Evolutionary conservation across 1,140 invertebrate genomes (phyloP).

Genomic region (Trichogramma pretiosum): DNA sequence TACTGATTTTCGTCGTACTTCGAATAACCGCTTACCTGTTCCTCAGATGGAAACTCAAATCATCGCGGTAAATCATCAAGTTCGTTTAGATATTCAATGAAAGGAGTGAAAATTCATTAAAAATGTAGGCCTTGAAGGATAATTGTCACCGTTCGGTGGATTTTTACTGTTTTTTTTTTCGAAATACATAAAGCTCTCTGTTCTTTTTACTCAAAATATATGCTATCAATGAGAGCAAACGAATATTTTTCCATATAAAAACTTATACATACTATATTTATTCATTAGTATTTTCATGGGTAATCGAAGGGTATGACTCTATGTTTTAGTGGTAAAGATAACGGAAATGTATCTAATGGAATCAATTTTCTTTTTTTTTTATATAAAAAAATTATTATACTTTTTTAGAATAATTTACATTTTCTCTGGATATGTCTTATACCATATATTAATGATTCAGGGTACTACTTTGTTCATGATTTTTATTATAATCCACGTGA

Average conservation of each 20-base stretch:
- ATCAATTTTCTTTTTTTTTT: conserved; percentile 1
- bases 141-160: conserved; percentile 7
- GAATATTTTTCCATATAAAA: too few relatives aligned
- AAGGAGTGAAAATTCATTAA: too few relatives aligned
- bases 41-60: conserved; percentile 77
- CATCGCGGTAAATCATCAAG: conserved; percentile 53
- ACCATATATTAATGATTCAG: conserved; percentile 12
- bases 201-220: too few relatives aligned
- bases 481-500: conserved; percentile 3
- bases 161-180: conserved; percentile 11
- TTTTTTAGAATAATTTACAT: too few relatives aligned
- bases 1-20: conserved; percentile 80
- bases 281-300: too few relatives aligned
- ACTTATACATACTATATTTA: too few relatives aligned
- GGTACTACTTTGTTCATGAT: conserved; percentile 11
- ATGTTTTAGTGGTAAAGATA: conserved; percentile 9
- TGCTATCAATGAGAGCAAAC: too few relatives aligned
- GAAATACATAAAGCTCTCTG: too few relatives aligned
- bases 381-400: background rate
- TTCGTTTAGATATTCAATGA: too few relatives aligned
- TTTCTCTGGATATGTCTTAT: conserved; percentile 6
- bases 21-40: conserved; percentile 85
- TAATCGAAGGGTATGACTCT: conserved; percentile 25
- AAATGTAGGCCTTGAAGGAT: conserved; percentile 1
- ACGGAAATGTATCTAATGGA: background rate